Conservation (phyloP, 2,888 invertebrate species). For the Caenorhabditis auriculariae region DNA sequence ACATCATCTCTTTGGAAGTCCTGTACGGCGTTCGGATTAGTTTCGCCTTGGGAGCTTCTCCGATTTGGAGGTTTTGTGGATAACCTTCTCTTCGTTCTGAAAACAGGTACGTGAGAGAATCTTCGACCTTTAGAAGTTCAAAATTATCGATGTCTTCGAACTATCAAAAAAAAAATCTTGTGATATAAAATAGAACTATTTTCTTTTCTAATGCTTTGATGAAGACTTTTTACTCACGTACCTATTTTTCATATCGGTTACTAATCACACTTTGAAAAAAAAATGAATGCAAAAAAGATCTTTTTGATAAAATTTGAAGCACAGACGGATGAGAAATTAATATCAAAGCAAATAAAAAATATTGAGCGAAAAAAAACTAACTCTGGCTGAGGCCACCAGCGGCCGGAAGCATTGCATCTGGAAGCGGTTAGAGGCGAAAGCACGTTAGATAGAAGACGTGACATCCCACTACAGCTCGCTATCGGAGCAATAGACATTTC, state of each 20-base stretch:
- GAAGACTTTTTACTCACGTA: background rate
- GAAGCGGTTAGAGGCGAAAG: conserved; percentile 10
- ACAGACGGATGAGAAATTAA: background rate
- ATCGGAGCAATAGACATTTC: too few relatives aligned
- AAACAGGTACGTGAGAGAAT: too few relatives aligned
- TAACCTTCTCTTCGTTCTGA: too few relatives aligned
- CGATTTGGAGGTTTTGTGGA: background rate
- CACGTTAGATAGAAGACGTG: conserved; percentile 16
- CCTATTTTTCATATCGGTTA: background rate
- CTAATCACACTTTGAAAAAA: background rate
- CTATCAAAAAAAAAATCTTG: background rate
- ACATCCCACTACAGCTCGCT: conserved; percentile 16
- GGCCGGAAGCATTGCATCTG: conserved; percentile 44
- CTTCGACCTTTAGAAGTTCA: background rate
- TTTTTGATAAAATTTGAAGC: background rate
- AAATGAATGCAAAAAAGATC: too few relatives aligned
- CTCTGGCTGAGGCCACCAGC: conserved; percentile 61
- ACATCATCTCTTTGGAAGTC: conserved; percentile 4
- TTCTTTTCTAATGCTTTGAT: too few relatives aligned
- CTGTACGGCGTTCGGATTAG: background rate
- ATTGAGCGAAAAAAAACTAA: conserved; percentile 36
- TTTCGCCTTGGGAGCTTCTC: background rate
- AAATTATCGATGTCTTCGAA: background rate
- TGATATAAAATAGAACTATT: too few relatives aligned
- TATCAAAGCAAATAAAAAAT: background rate